phyloP scores from a whole-genome alignment of 2,888 invertebrate species.

The Drosophila meridionalis region DNA sequence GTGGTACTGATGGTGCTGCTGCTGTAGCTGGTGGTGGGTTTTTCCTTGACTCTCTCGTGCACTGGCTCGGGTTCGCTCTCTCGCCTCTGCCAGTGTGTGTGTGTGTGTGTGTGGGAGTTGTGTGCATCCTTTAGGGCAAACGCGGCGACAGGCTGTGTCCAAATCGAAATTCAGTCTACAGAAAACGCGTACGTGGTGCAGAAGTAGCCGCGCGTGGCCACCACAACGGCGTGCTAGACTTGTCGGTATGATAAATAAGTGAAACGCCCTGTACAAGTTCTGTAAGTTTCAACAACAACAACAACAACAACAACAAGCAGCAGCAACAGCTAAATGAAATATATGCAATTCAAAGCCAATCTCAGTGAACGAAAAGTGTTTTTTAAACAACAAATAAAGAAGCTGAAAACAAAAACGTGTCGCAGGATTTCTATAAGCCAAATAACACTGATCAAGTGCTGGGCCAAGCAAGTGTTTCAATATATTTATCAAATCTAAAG shows the following conservation, averaged over 20 bases:
- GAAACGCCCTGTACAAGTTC: slow-evolving; percentile 86
- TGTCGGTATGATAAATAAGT: slow-evolving; percentile 86
- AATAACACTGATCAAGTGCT: slow-evolving; percentile 54
- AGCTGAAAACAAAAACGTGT: slow-evolving; percentile 24
- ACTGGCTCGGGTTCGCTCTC: slow-evolving; percentile 37
- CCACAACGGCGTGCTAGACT: slow-evolving; percentile 85
- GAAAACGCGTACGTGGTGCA: slow-evolving; percentile 85
- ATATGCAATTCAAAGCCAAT: slow-evolving; percentile 57
- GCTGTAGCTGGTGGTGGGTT: slow-evolving; percentile 38
- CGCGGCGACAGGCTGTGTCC: slow-evolving; percentile 56
- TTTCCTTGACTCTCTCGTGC: slow-evolving; percentile 43
- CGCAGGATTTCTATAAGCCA: slow-evolving; percentile 65
- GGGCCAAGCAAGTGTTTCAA: slow-evolving; percentile 43
- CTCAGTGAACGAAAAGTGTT: slow-evolving; percentile 50
- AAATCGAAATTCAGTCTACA: slow-evolving; percentile 84
- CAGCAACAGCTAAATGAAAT: slow-evolving; percentile 53
- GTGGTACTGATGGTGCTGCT: slow-evolving; percentile 35
- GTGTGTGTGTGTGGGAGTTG: slow-evolving; percentile 45
- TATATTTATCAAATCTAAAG: slow-evolving; percentile 11
- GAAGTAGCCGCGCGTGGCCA: slow-evolving; percentile 85
- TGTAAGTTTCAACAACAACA: slow-evolving; percentile 82
- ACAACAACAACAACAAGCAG: slow-evolving; percentile 23
- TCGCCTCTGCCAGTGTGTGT: neutral
- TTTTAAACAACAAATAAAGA: slow-evolving; percentile 15
- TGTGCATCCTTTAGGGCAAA: slow-evolving; percentile 65